Conservation (phyloP, 2,113 vertebrate species). For the Tinamus guttatus region DNA sequence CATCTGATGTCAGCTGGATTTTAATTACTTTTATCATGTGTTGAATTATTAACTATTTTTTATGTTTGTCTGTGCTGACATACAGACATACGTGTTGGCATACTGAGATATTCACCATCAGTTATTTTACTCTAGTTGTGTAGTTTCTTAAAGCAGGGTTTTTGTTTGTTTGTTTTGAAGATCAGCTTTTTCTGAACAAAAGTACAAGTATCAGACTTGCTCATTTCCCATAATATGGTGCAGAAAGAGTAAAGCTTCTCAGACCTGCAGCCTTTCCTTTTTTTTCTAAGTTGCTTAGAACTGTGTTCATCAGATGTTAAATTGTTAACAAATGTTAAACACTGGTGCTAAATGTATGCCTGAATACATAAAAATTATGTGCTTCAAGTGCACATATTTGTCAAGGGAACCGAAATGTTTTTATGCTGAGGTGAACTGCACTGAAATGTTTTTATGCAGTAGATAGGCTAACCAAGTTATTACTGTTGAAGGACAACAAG, state of each 20-base stretch:
- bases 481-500: background rate
- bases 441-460: background rate
- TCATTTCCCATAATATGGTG: background rate
- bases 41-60: background rate
- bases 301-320: background rate
- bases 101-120: background rate
- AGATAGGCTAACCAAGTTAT: background rate
- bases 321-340: background rate
- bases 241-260: background rate
- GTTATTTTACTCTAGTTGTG: background rate
- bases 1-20: background rate
- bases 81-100: background rate
- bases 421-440: background rate
- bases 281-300: background rate
- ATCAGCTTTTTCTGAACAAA: too few species aligned
- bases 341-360: rapidly evolving
- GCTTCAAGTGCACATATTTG: background rate
- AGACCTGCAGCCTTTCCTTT: background rate
- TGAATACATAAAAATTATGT: background rate
- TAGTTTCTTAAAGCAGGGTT: background rate
- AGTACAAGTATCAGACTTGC: background rate
- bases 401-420: background rate
- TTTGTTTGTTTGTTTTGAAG: too few species aligned
- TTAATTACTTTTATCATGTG: background rate
- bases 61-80: background rate